phyloP scores from a whole-genome alignment of 2,113 vertebrate species.

The Hippocampus barbouri region DNA sequence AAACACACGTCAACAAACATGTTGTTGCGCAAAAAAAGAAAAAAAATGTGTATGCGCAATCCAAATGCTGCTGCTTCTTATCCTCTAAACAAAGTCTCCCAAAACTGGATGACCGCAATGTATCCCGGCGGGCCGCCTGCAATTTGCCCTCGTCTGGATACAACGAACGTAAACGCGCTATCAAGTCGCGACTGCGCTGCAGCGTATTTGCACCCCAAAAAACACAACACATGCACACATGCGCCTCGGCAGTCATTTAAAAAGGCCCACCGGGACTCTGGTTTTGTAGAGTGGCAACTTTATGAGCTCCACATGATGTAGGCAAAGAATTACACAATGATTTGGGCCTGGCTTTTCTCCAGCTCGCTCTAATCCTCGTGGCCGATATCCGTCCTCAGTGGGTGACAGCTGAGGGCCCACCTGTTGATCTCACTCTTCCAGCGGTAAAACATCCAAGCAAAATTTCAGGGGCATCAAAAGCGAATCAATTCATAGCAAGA shows the following conservation, averaged over 20 bases:
- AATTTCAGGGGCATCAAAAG: too few species aligned
- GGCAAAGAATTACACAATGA: conserved; percentile 26
- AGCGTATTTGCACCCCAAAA: neutral
- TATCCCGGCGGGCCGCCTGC: neutral
- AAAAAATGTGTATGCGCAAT: neutral
- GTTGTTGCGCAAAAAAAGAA: conserved; percentile 8
- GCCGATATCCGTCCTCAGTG: neutral
- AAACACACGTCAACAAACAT: conserved; percentile 51
- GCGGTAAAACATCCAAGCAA: too few species aligned
- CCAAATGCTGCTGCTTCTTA: neutral
- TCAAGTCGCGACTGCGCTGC: neutral
- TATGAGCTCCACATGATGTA: conserved; percentile 42
- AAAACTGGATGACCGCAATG: neutral
- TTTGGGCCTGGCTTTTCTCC: neutral
- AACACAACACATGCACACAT: neutral
- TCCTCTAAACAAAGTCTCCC: neutral
- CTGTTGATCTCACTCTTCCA: conserved; percentile 1
- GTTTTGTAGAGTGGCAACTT: conserved; percentile 47
- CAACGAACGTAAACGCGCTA: neutral
- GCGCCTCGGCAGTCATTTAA: neutral
- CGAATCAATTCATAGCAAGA: too few species aligned
- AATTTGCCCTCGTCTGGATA: neutral
- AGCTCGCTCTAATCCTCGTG: conserved; percentile 19
- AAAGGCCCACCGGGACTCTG: neutral
- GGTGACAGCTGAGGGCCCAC: conserved; percentile 1